phyloP scores from a whole-genome alignment of 2,888 invertebrate genomes.

The Dolichopus griseipennis region DNA sequence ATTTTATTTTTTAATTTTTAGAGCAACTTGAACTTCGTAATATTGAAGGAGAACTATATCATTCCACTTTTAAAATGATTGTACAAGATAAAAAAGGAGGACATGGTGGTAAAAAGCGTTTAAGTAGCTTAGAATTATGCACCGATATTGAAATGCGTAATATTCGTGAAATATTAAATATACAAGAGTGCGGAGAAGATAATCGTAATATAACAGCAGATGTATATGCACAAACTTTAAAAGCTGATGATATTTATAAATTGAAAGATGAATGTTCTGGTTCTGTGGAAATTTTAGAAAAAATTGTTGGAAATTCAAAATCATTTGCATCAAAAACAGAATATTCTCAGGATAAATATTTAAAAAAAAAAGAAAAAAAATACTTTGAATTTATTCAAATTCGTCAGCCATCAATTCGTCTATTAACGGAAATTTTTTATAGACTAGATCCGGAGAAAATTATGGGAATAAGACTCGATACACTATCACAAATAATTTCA shows the following conservation, averaged over 20 bases:
- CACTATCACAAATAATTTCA: slow-evolving; percentile 78
- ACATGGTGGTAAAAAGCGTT: slow-evolving; percentile 45
- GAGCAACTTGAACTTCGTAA: slow-evolving; percentile 59
- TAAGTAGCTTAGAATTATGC: slow-evolving; percentile 48
- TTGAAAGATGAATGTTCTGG: slow-evolving; percentile 67
- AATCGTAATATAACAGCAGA: slow-evolving; percentile 76
- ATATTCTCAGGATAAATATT: slow-evolving; percentile 87
- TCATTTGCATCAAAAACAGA: slow-evolving; percentile 87
- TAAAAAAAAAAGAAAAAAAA: slow-evolving; percentile 90
- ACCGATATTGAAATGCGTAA: slow-evolving; percentile 45
- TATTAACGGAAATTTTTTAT: slow-evolving; percentile 79
- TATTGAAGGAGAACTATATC: slow-evolving; percentile 60
- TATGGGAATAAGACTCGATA: slow-evolving; percentile 72
- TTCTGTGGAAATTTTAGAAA: slow-evolving; percentile 75
- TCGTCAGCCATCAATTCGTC: slow-evolving; percentile 67
- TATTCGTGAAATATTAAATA: slow-evolving; percentile 54
- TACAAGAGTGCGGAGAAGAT: slow-evolving; percentile 63
- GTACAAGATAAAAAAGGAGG: slow-evolving; percentile 46
- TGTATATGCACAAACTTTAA: slow-evolving; percentile 65
- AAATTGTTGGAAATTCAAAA: slow-evolving; percentile 81
- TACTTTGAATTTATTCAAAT: slow-evolving; percentile 78
- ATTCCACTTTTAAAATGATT: slow-evolving; percentile 67
- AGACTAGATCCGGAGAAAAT: slow-evolving; percentile 67
- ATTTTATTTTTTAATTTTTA: slow-evolving; percentile 13
- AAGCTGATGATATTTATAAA: slow-evolving; percentile 71